phyloP scores from a whole-genome alignment of 2,113 vertebrate genomes.

The Chunga burmeisteri region DNA sequence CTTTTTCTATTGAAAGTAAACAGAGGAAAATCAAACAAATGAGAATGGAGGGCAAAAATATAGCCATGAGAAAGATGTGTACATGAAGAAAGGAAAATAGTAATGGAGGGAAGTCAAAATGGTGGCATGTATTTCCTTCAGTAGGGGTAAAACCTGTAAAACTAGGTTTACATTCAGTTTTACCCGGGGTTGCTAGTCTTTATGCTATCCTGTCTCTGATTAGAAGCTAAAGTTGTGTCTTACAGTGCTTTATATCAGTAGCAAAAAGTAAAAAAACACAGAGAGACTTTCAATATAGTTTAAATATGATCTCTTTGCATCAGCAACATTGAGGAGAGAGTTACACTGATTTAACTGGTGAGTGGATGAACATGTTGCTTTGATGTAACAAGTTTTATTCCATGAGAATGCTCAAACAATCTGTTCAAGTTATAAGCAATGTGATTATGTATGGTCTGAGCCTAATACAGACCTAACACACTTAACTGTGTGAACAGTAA shows the following conservation, averaged over 20 bases:
- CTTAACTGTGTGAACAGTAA: slow-evolving; percentile 55
- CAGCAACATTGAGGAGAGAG: neutral
- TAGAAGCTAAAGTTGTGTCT: neutral
- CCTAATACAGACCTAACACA: slow-evolving; percentile 6
- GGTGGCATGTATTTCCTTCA: neutral
- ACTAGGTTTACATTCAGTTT: neutral
- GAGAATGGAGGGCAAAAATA: neutral
- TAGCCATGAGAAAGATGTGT: neutral
- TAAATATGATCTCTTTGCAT: neutral
- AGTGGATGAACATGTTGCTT: slow-evolving; percentile 2
- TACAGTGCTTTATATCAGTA: neutral
- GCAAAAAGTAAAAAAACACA: neutral
- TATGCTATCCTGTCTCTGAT: neutral
- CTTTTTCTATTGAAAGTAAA: neutral
- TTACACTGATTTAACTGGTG: neutral
- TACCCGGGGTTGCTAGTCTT: neutral
- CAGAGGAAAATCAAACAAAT: neutral
- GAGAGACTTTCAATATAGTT: neutral
- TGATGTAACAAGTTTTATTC: slow-evolving; percentile 31
- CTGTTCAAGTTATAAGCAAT: slow-evolving; percentile 22
- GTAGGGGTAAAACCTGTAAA: neutral
- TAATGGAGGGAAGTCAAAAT: neutral
- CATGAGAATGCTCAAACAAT: slow-evolving; percentile 38
- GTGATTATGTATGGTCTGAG: slow-evolving; percentile 56
- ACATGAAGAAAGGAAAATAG: neutral